phyloP scores from a whole-genome alignment of 2,888 invertebrate species.

The Drosophila neonasuta region DNA sequence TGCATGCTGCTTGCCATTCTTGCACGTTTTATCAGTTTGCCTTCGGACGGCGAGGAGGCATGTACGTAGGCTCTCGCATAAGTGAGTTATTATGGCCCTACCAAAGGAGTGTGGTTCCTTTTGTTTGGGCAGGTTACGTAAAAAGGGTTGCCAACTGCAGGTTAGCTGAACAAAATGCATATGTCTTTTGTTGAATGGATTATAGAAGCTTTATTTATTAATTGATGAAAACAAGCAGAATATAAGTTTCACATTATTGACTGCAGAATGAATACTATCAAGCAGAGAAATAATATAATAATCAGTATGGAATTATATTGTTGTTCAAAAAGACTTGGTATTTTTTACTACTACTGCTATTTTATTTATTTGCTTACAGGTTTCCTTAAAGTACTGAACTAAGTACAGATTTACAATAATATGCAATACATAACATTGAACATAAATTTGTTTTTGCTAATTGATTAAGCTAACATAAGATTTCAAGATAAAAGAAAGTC shows the following conservation, averaged over 20 bases:
- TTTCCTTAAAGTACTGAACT: no score
- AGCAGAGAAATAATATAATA: neutral
- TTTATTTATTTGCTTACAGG: no score
- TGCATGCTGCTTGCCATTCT: conserved; percentile 57
- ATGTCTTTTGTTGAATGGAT: neutral
- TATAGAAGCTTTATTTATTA: neutral
- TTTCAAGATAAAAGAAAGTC: no score
- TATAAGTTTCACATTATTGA: neutral
- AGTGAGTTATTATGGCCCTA: conserved; percentile 26
- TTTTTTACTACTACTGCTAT: neutral
- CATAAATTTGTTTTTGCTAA: no score
- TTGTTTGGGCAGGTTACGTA: conserved; percentile 42
- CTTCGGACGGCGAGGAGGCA: conserved; percentile 64
- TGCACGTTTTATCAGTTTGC: conserved; percentile 76
- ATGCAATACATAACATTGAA: no score
- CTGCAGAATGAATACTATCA: neutral
- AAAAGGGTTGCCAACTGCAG: conserved; percentile 26
- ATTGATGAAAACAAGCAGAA: neutral
- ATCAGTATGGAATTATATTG: neutral
- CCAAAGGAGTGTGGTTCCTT: neutral
- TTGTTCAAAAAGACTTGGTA: neutral
- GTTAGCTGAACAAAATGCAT: conserved; percentile 9
- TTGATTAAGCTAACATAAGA: no score
- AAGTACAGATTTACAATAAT: no score
- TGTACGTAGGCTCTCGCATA: conserved; percentile 55